A percentile compares a stretch with the other conserved stretches of the same genome.
Evolutionary conservation across 1,140 invertebrate species (phyloP).

Genomic region (Lucilia cuprina): DNA sequence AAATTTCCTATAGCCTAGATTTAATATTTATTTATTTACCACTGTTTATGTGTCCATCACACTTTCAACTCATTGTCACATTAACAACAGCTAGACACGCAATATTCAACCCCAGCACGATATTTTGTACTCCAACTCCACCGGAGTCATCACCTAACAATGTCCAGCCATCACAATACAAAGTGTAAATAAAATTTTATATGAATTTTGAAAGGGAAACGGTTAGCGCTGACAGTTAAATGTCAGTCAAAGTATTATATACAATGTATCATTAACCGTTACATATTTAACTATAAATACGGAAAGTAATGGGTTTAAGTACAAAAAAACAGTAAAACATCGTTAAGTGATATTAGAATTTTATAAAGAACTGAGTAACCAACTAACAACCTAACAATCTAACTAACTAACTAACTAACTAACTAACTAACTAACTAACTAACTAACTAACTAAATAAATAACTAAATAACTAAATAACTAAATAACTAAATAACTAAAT

Average conservation of each 20-base stretch:
- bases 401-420: too few relatives aligned
- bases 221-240: slow-evolving; percentile 19
- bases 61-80: slow-evolving; percentile 32
- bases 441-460: too few relatives aligned
- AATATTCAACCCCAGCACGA: background rate
- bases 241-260: slow-evolving; percentile 30
- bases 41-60: slow-evolving; percentile 28
- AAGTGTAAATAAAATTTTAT: background rate
- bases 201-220: background rate
- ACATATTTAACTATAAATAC: background rate
- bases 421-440: too few relatives aligned
- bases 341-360: too few relatives aligned
- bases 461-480: too few relatives aligned
- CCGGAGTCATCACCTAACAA: background rate
- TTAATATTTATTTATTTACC: slow-evolving; percentile 17
- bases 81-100: slow-evolving; percentile 24
- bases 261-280: background rate
- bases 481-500: too few relatives aligned
- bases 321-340: background rate
- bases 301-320: background rate
- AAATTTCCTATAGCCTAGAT: background rate
- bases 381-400: too few relatives aligned
- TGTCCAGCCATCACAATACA: background rate
- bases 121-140: background rate
- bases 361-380: too few relatives aligned